A percentile compares a stretch with the other conserved stretches of the same genome.
These are phyloP conservation scores for Mythimna vitellina DNA, from an alignment of 2,888 invertebrate genomes.

Conservation along the genomic window DNA sequence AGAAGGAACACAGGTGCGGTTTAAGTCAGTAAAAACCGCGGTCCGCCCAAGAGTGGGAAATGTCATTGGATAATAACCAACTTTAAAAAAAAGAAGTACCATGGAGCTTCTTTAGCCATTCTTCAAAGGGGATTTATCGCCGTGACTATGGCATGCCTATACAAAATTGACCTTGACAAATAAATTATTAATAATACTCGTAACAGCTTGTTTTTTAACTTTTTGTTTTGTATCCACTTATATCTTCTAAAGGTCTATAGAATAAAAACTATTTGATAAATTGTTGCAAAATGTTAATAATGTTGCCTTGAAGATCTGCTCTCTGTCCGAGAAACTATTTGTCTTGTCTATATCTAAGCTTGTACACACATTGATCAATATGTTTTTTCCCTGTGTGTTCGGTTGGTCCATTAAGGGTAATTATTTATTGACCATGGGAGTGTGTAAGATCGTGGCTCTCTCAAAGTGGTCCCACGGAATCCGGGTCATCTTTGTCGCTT, in stretches of 20 bases:
- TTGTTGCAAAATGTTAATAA: not conserved
- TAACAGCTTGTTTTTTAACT: too few relatives aligned
- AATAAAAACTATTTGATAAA: slow-evolving; percentile 5
- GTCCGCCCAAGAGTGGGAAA: too few relatives aligned
- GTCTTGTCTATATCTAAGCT: not conserved
- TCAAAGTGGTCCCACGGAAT: not conserved
- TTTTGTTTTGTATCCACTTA: not conserved
- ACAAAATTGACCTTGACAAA: too few relatives aligned
- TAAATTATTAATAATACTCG: too few relatives aligned
- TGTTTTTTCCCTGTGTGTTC: not conserved
- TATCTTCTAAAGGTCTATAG: not conserved
- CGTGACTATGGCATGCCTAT: too few relatives aligned
- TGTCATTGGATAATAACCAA: too few relatives aligned
- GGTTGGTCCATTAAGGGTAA: not conserved
- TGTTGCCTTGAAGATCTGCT: not conserved
- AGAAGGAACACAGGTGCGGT: too few relatives aligned
- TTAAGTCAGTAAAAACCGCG: too few relatives aligned
- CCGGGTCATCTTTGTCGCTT: not conserved
- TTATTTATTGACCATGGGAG: not conserved
- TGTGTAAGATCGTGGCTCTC: not conserved
- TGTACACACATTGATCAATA: not conserved
- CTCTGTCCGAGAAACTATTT: not conserved
- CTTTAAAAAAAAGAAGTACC: too few relatives aligned
- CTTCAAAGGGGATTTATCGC: too few relatives aligned
- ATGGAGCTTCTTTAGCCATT: too few relatives aligned